phyloP scores from a whole-genome alignment of 2,888 invertebrate genomes.

The Drosophila formosana region DNA sequence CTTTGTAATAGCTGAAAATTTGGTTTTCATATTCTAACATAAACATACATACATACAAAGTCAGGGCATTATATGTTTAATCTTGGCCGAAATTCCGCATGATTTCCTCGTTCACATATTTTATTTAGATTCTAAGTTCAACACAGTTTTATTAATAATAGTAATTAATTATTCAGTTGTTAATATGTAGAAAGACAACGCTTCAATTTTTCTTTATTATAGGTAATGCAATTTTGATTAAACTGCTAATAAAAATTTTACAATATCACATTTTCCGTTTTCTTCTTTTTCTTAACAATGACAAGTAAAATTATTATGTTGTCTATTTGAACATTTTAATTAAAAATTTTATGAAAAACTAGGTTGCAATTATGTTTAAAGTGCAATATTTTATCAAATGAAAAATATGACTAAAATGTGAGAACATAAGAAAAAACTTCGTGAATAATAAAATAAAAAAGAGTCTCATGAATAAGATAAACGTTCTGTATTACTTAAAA shows the following conservation, averaged over 20 bases:
- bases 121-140: not conserved
- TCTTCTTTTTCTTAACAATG: constrained; percentile 5
- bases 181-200: not conserved
- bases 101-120: not conserved
- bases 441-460: not conserved
- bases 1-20: not conserved
- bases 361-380: not conserved
- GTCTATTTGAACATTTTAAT: not conserved
- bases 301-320: constrained; percentile 6
- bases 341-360: not conserved
- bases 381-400: not conserved
- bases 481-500: constrained; percentile 19
- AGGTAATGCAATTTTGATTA: not conserved
- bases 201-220: not conserved
- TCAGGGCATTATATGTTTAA: too few species aligned
- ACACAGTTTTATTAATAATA: not conserved
- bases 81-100: not conserved
- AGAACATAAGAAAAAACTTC: not conserved
- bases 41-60: too few species aligned
- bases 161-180: not conserved
- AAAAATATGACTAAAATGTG: constrained; percentile 17
- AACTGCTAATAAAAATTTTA: not conserved
- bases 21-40: too few species aligned
- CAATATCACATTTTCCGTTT: too few species aligned
- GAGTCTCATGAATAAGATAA: not conserved